Evolutionary conservation across 2,113 vertebrate species (phyloP).

Genomic region (Misgurnus mizolepis): DNA sequence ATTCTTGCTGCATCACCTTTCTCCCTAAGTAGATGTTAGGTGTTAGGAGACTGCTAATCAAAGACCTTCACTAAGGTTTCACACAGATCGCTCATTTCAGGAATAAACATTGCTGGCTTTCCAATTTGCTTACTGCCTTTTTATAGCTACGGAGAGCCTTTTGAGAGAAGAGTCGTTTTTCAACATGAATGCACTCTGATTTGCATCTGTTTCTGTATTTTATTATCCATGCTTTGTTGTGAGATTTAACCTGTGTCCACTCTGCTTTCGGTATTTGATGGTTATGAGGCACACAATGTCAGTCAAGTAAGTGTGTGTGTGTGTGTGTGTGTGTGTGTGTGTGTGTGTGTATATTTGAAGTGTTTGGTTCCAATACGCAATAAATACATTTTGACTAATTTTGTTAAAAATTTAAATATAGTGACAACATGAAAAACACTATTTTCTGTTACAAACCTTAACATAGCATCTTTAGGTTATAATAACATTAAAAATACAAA

Average conservation of each 20-base stretch:
- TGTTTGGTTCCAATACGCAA: too few species aligned
- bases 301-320: not conserved
- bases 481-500: too few species aligned
- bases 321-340: too few species aligned
- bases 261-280: too few species aligned
- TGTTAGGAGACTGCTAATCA: slow-evolving; percentile 37
- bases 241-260: slow-evolving; percentile 26
- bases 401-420: too few species aligned
- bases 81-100: slow-evolving; percentile 20
- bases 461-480: too few species aligned
- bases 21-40: not conserved
- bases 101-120: slow-evolving; percentile 17
- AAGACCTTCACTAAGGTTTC: slow-evolving; percentile 42
- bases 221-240: slow-evolving; percentile 29
- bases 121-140: slow-evolving; percentile 25
- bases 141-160: slow-evolving; percentile 14
- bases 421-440: too few species aligned
- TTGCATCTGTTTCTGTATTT: slow-evolving; percentile 23
- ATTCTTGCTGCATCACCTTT: slow-evolving; percentile 14
- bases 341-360: too few species aligned
- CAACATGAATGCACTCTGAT: slow-evolving; percentile 25
- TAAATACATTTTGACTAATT: too few species aligned
- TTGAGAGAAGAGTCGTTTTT: slow-evolving; percentile 27
- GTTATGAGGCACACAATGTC: not conserved
- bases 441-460: too few species aligned